Conservation (phyloP, 2,888 invertebrate genomes). For the Acanthosepion esculentum region DNA sequence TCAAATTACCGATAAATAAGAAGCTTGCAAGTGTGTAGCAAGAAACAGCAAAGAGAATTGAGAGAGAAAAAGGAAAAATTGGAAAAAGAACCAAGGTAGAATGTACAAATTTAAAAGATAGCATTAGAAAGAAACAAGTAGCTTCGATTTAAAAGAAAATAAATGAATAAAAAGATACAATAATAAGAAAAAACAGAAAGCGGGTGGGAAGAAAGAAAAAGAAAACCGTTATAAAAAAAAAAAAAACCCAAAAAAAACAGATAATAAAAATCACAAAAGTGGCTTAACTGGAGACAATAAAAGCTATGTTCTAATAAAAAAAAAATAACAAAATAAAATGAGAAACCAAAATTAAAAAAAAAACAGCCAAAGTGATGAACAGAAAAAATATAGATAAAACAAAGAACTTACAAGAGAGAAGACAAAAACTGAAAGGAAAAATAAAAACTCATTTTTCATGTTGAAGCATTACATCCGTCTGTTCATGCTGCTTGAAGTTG, state of each 20-base stretch:
- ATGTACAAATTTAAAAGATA: neutral
- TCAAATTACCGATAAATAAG: too few relatives aligned
- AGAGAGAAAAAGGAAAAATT: neutral
- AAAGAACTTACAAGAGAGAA: neutral
- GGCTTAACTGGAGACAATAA: neutral
- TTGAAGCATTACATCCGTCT: neutral
- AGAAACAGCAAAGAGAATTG: too few relatives aligned
- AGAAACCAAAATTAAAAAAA: neutral
- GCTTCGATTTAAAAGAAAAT: neutral
- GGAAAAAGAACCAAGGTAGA: neutral
- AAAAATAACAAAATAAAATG: neutral
- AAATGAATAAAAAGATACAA: neutral
- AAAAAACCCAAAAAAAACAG: too few relatives aligned
- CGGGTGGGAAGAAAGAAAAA: neutral
- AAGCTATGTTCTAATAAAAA: neutral
- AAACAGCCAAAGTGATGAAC: neutral
- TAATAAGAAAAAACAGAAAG: neutral
- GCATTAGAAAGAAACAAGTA: neutral
- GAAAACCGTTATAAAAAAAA: neutral
- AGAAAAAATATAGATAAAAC: neutral
- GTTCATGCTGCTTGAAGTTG: constrained; percentile 2
- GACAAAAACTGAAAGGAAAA: neutral
- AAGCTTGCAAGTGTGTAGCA: too few relatives aligned
- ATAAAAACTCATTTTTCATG: neutral
- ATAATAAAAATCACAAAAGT: neutral